Evolutionary conservation across 2,888 invertebrate species (phyloP).

Genomic region (Pristionchus entomophagus): DNA sequence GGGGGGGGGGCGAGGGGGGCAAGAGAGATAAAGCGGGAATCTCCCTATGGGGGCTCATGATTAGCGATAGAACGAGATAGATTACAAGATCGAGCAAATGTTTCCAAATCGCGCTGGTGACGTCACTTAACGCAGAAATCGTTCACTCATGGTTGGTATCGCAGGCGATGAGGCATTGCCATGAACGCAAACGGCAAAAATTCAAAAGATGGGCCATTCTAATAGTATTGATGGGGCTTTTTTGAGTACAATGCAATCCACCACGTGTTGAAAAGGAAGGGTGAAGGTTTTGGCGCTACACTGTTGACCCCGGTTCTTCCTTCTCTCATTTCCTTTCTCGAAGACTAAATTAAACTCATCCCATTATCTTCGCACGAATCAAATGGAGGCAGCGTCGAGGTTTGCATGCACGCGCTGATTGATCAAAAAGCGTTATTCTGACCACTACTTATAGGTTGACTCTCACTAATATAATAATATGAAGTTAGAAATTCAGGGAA

Average conservation of each 20-base stretch:
- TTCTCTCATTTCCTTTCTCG: too few species aligned
- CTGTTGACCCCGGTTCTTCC: too few species aligned
- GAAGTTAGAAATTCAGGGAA: too few species aligned
- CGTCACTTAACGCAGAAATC: background rate
- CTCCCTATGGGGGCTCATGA: background rate
- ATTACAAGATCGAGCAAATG: background rate
- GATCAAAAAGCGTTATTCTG: too few species aligned
- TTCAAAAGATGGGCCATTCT: background rate
- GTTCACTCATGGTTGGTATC: too few species aligned
- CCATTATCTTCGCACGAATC: too few species aligned
- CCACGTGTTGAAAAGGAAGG: background rate
- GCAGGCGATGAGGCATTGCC: too few species aligned
- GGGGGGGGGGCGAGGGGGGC: background rate
- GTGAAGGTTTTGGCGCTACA: background rate
- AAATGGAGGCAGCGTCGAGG: too few species aligned
- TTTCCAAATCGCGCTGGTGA: background rate
- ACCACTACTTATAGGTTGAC: too few species aligned
- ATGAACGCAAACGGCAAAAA: background rate
- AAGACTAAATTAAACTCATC: too few species aligned
- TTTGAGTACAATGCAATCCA: background rate
- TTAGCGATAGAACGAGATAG: constrained; percentile 22
- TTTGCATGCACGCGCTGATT: too few species aligned
- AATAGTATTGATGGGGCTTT: background rate
- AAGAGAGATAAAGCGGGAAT: constrained; percentile 34
- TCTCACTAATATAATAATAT: too few species aligned